Conservation (phyloP, 2,888 invertebrate species). For the Eupithecia vulgata region DNA sequence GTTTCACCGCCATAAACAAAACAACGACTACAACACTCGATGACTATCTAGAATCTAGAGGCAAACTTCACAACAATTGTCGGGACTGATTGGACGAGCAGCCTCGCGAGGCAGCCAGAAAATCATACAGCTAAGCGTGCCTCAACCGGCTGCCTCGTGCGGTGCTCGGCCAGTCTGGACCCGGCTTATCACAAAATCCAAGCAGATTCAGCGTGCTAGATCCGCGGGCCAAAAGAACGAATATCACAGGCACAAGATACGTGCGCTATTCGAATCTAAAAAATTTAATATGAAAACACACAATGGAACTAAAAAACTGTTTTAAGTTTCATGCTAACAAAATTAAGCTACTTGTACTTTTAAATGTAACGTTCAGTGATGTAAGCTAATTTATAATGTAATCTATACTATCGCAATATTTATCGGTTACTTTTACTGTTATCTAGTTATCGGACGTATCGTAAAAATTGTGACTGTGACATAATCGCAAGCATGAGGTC, state of each 20-base stretch:
- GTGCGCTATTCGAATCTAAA: neutral
- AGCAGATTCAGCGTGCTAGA: neutral
- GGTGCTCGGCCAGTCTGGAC: neutral
- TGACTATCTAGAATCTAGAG: neutral
- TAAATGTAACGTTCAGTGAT: neutral
- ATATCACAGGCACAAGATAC: neutral
- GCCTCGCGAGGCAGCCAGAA: neutral
- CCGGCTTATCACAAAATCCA: neutral
- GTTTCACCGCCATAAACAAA: too few relatives aligned
- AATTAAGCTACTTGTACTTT: neutral
- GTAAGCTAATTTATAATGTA: neutral
- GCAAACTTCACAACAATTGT: too few relatives aligned
- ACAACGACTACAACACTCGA: neutral
- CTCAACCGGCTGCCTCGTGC: too few relatives aligned
- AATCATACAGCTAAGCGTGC: neutral
- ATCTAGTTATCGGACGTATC: constrained; percentile 21
- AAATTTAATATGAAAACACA: neutral
- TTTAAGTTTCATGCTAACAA: neutral
- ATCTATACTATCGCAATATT: constrained; percentile 13
- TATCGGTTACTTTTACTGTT: constrained; percentile 6
- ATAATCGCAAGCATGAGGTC: constrained; percentile 13
- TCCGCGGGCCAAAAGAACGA: neutral
- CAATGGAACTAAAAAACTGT: neutral
- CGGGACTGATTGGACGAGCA: too few relatives aligned
- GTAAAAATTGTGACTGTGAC: constrained; percentile 15